Conservation (phyloP, 92 coral and sea anemone genomes). For the Siderastrea radians region DNA sequence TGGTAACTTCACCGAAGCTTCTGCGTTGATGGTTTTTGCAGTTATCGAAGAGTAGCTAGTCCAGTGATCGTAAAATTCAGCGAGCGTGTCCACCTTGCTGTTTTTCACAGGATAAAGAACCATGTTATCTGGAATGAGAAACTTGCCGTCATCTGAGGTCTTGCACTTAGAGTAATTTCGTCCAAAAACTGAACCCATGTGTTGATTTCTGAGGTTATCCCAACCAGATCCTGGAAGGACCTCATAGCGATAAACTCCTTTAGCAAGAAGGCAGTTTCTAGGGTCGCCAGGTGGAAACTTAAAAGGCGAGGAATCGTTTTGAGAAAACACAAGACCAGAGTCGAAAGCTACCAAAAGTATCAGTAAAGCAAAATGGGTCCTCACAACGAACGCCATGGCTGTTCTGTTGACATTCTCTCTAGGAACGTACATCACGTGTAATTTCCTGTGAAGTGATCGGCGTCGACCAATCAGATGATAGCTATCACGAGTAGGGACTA, state of each 20-base stretch:
- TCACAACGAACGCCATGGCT: neutral
- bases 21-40: conserved; percentile 68
- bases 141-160: conserved; percentile 84
- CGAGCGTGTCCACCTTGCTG: conserved; percentile 72
- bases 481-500: too few species aligned
- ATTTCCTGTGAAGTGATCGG: too few species aligned
- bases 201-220: conserved; percentile 77
- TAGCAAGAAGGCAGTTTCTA: conserved; percentile 58
- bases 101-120: conserved; percentile 74
- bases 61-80: conserved; percentile 85
- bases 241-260: conserved; percentile 65
- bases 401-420: too few species aligned
- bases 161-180: conserved; percentile 79
- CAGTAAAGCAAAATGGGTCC: neutral
- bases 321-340: neutral
- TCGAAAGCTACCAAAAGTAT: neutral
- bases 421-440: too few species aligned
- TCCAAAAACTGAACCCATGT: conserved; percentile 81
- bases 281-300: conserved; percentile 72
- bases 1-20: conserved; percentile 60
- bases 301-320: neutral
- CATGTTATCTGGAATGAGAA: conserved; percentile 78
- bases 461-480: too few species aligned
- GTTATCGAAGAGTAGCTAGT: conserved; percentile 77
- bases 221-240: conserved; percentile 82